phyloP scores from a whole-genome alignment of 2,113 vertebrate species.

The Atractosteus spatula region DNA sequence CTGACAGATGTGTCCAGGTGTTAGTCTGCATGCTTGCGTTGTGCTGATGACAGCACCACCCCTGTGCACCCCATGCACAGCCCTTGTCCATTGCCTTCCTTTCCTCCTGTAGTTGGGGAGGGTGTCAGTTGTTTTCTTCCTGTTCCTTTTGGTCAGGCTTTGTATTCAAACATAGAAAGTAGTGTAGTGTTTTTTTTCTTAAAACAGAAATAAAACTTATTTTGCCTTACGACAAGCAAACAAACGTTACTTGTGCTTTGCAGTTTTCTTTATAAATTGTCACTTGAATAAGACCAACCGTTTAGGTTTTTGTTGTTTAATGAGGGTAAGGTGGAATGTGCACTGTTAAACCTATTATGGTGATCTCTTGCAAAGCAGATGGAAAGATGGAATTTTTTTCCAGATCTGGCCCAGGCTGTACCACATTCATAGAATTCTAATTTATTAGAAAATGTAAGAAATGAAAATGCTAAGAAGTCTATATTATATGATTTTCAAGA shows the following conservation, averaged over 20 bases:
- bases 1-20: not conserved
- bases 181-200: conserved; percentile 26
- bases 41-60: not conserved
- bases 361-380: conserved; percentile 14
- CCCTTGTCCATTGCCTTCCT: not conserved
- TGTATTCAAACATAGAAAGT: conserved; percentile 41
- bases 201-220: conserved; percentile 32
- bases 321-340: conserved; percentile 11
- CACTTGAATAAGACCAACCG: no score
- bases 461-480: no score
- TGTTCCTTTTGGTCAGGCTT: conserved; percentile 7
- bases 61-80: not conserved
- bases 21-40: not conserved
- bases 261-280: conserved; percentile 16
- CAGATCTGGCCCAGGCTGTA: conserved; percentile 20
- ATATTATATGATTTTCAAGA: no score
- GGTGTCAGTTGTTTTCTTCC: not conserved
- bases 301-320: not conserved
- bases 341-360: conserved; percentile 20
- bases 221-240: conserved; percentile 24
- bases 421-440: conserved; percentile 31
- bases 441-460: conserved; percentile 32
- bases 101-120: not conserved
- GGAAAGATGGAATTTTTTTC: conserved; percentile 14
- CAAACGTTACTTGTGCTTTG: conserved; percentile 25